phyloP scores from a whole-genome alignment of 2,113 vertebrate species.

The Columbina picui region DNA sequence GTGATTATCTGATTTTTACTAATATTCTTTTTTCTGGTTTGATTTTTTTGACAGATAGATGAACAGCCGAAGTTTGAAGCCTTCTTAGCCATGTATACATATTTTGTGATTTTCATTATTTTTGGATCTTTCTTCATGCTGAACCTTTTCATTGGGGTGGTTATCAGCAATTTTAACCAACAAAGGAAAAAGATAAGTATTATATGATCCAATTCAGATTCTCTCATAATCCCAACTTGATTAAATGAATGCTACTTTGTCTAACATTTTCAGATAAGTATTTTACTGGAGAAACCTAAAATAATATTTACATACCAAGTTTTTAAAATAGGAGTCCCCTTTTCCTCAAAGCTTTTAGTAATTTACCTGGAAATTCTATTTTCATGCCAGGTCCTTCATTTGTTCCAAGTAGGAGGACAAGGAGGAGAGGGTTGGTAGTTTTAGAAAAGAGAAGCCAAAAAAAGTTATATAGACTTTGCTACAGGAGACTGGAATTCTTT shows the following conservation, averaged over 20 bases:
- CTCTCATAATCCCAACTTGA: not conserved
- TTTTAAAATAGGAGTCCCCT: not conserved
- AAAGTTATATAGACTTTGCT: not conserved
- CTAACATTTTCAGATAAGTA: not conserved
- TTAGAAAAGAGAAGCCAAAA: not conserved
- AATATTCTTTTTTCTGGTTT: not conserved
- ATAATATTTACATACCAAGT: not conserved
- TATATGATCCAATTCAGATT: not conserved
- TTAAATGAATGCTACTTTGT: not conserved
- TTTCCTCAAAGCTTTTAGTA: not conserved
- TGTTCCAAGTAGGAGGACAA: not conserved
- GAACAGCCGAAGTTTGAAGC: conserved; percentile 84
- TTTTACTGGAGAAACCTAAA: not conserved
- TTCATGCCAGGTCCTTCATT: not conserved
- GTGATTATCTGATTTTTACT: not conserved
- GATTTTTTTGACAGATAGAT: conserved; percentile 68
- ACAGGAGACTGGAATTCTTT: not conserved
- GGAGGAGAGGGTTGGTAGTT: not conserved
- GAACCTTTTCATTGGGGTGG: conserved; percentile 97
- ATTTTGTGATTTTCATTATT: conserved; percentile 95
- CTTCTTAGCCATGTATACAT: conserved; percentile 84
- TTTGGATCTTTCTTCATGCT: conserved; percentile 98
- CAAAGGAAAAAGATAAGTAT: conserved; percentile 99
- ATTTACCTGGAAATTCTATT: not conserved
- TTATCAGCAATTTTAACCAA: conserved; percentile 98